Conservation (phyloP, 2,888 invertebrate species). For the Agrochola circellaris region DNA sequence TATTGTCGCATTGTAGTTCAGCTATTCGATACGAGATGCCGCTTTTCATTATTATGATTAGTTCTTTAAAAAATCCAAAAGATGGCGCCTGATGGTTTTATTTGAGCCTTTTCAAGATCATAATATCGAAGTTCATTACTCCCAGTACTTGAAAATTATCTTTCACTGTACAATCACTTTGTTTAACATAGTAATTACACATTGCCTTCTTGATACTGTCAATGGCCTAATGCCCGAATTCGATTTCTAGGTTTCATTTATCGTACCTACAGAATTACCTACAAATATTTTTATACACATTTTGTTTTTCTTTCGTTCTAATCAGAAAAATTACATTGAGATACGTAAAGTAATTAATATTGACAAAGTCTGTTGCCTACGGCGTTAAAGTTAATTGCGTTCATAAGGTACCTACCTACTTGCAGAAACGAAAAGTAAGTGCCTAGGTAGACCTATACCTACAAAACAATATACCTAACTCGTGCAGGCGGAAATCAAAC, state of each 20-base stretch:
- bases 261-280: no score
- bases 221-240: slow-evolving; percentile 14
- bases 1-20: slow-evolving; percentile 5
- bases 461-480: neutral
- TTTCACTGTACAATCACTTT: neutral
- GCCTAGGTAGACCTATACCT: neutral
- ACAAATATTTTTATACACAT: neutral
- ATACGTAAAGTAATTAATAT: neutral
- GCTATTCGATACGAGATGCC: slow-evolving; percentile 56
- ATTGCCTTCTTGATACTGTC: slow-evolving; percentile 14
- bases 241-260: neutral
- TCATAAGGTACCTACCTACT: neutral
- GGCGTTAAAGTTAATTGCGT: neutral
- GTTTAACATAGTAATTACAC: slow-evolving; percentile 8
- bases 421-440: neutral
- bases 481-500: neutral
- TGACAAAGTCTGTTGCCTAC: neutral
- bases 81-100: slow-evolving; percentile 13
- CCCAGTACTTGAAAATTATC: slow-evolving; percentile 21
- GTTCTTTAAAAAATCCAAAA: neutral
- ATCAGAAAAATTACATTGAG: neutral
- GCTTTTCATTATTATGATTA: neutral
- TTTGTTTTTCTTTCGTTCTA: neutral
- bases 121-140: slow-evolving; percentile 27
- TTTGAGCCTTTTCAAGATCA: neutral